phyloP scores from a whole-genome alignment of 2,113 vertebrate species.

The Etheostoma cragini region DNA sequence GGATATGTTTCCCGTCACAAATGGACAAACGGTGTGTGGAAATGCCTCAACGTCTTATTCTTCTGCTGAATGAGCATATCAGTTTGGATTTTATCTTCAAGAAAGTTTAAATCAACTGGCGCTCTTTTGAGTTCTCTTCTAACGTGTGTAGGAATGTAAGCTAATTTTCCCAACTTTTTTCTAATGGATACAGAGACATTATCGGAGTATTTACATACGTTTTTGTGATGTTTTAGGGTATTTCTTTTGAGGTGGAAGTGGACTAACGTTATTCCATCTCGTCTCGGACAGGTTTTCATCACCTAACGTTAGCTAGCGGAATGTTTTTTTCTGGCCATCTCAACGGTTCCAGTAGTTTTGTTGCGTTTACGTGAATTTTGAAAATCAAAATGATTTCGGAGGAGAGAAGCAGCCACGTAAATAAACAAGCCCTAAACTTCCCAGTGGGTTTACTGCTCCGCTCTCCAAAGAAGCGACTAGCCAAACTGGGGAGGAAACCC shows the following conservation, averaged over 20 bases:
- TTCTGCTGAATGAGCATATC: background rate
- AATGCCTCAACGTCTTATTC: background rate
- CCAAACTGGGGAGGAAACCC: conserved; percentile 83
- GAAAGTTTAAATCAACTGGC: conserved; percentile 7
- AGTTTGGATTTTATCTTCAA: conserved; percentile 23
- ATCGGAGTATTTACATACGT: background rate
- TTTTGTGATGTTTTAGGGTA: background rate
- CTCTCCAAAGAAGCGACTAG: conserved; percentile 84
- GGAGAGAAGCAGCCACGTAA: conserved; percentile 77
- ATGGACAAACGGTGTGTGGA: background rate
- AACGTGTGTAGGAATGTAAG: conserved; percentile 18
- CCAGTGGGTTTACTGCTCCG: conserved; percentile 83
- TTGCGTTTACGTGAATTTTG: conserved; percentile 27
- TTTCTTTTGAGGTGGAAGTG: background rate
- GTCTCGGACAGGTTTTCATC: background rate
- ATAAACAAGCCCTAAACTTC: conserved; percentile 82
- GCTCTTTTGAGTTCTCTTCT: background rate
- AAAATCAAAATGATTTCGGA: conserved; percentile 81
- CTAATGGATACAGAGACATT: background rate
- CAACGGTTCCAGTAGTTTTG: background rate
- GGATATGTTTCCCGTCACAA: background rate
- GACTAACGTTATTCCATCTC: background rate
- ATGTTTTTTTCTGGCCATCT: background rate
- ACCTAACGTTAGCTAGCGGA: background rate
- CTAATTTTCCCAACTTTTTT: background rate